Conservation (phyloP, 2,888 invertebrate species). For the Abrostola triplasia region DNA sequence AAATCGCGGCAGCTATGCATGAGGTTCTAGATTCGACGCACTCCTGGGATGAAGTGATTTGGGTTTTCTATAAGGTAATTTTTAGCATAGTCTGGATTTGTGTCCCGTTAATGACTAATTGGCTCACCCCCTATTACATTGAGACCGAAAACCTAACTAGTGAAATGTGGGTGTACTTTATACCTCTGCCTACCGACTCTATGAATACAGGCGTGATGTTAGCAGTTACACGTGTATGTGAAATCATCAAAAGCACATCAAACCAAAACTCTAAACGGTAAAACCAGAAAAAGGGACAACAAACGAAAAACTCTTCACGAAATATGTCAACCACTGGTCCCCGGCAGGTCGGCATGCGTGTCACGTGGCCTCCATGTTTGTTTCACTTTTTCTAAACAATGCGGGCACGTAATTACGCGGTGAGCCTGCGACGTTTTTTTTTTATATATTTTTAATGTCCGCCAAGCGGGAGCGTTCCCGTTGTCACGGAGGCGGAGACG, state of each 20-base stretch:
- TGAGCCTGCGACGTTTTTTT: constrained; percentile 53
- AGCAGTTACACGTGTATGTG: background rate
- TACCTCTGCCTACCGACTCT: too few relatives aligned
- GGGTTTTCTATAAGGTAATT: too few relatives aligned
- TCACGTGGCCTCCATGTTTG: constrained; percentile 49
- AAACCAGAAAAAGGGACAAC: constrained; percentile 14
- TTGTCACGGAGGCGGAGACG: constrained; percentile 14
- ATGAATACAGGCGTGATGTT: too few relatives aligned
- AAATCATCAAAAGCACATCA: background rate
- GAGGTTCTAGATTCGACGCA: too few relatives aligned
- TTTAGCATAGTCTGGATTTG: too few relatives aligned
- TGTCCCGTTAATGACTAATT: too few relatives aligned
- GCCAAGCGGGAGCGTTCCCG: constrained; percentile 28
- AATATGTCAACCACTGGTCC: constrained; percentile 34
- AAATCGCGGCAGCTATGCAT: too few relatives aligned
- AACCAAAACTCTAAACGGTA: constrained; percentile 7
- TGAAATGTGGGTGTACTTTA: too few relatives aligned
- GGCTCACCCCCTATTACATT: too few relatives aligned
- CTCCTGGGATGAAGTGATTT: too few relatives aligned
- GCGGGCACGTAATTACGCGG: constrained; percentile 47
- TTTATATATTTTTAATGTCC: constrained; percentile 57
- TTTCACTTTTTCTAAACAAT: constrained; percentile 61
- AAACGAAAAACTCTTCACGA: constrained; percentile 35
- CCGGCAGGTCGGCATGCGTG: constrained; percentile 40
- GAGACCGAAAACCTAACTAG: too few relatives aligned